Evolutionary conservation across 2,113 vertebrate genomes (phyloP), one percentile per base, ranked within the genome.

Genomic region (Alces alces): DNA sequence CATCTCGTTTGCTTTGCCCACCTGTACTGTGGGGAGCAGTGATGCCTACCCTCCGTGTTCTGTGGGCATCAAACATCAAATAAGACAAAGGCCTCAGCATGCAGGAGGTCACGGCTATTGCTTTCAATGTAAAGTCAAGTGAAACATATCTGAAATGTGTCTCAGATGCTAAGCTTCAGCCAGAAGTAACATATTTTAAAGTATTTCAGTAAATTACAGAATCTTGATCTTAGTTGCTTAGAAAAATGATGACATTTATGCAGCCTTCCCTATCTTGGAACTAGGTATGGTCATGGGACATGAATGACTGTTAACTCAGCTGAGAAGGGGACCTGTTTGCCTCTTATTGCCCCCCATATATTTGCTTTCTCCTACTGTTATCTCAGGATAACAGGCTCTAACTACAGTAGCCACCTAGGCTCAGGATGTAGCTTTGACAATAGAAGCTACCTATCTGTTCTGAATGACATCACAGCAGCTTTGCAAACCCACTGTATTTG

Each of bases 1-100:
- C 23, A 12, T 10, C 6, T 84, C 36, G 39, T 17, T 64, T 17
- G 79, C 14, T 43, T 55, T 47, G 47, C 39, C 19, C 14, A 5
- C 21, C 28, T 27, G 4, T 28, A 3, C 8, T n/a, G n/a, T n/a
- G n/a, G 23, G 55, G 33, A 33, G 50, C 36, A 82, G 54, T 27
- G 14, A 55, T 4, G 21, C 28, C 11, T 27, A 36, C 23, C 12
- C 45, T 5, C 6, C 1, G 1, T 27, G 12, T 5, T 80, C 8
- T 57, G 25, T 19, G 27, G 47, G 23, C 10, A n/a, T 73, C 33
- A 15, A 27, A 11, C 25, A 47, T 54, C 28, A 16, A 17, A 13
- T 43, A n/a, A 23, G 14, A 43, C 23, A 16, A 43, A 61, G 27
- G 79, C 6, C 23, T 6, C 12, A 19, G 54, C 17, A 30, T 10